Evolutionary conservation across 2,888 invertebrate genomes (phyloP).

Genomic region (Tetragonisca angustula): DNA sequence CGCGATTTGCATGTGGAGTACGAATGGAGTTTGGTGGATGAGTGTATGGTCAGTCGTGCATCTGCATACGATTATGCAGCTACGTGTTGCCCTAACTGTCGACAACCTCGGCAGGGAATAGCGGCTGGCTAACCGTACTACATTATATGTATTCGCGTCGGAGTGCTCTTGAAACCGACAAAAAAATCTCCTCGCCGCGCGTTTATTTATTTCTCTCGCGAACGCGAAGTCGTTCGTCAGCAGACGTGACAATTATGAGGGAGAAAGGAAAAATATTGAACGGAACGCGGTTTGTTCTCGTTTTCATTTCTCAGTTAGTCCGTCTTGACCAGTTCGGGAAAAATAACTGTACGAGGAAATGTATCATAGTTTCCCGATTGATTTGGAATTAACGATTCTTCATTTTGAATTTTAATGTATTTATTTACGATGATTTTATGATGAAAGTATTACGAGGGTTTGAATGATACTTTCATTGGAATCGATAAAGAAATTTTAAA

Average conservation of each 20-base stretch:
- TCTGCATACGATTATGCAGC: constrained; percentile 79
- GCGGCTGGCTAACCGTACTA: constrained; percentile 7
- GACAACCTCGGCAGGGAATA: constrained; percentile 60
- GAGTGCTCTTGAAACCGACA: constrained; percentile 26
- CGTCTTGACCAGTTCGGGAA: background rate
- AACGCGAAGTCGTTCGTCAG: background rate
- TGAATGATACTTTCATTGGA: no score
- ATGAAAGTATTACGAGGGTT: no score
- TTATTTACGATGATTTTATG: no score
- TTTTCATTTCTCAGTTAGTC: background rate
- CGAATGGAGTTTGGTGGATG: constrained; percentile 76
- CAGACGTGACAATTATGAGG: background rate
- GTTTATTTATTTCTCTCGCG: constrained; percentile 32
- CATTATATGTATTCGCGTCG: constrained; percentile 36
- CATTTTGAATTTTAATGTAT: no score
- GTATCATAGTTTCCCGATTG: no score
- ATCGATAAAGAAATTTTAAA: no score
- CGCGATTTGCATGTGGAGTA: constrained; percentile 78
- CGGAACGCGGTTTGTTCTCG: constrained; percentile 4
- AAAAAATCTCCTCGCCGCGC: constrained; percentile 28
- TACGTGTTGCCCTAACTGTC: constrained; percentile 76
- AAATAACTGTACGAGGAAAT: background rate
- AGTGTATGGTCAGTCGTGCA: constrained; percentile 68
- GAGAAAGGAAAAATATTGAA: background rate
- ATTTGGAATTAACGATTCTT: no score